Evolutionary conservation across 2,888 invertebrate species (phyloP).

Genomic region (Cheilosia vernalis): DNA sequence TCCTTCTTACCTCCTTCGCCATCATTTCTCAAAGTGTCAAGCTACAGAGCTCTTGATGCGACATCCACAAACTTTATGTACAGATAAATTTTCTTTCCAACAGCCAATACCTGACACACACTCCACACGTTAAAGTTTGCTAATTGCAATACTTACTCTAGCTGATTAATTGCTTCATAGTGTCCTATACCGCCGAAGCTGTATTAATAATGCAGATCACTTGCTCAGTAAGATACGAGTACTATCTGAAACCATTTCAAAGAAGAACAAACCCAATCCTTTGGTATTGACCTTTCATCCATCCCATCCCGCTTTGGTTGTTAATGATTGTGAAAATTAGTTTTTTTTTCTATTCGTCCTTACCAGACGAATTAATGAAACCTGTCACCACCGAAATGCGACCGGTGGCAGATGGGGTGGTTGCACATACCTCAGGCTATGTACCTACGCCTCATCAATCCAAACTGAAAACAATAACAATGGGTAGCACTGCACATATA

Average conservation of each 20-base stretch:
- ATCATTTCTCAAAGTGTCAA: no score
- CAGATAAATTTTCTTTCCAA: background rate
- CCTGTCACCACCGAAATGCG: constrained; percentile 8
- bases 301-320: no score
- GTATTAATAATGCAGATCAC: constrained; percentile 20
- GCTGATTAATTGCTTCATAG: constrained; percentile 38
- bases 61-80: background rate
- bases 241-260: background rate
- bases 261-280: background rate
- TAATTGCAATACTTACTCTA: constrained; percentile 9
- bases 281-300: constrained; percentile 21
- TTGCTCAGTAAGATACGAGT: background rate
- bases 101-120: background rate
- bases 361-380: constrained; percentile 40
- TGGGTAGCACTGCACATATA: background rate
- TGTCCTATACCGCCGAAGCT: constrained; percentile 1
- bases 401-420: background rate
- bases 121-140: background rate
- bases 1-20: no score
- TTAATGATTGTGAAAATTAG: constrained; percentile 45
- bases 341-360: background rate
- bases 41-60: background rate
- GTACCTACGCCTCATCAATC: background rate
- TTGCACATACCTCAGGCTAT: background rate
- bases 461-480: background rate